Percentiles rank a stretch among this genome's conserved stretches.
Evolutionary conservation across 1,140 invertebrate species (phyloP).

Genomic region (Cheumatopsyche charites): DNA sequence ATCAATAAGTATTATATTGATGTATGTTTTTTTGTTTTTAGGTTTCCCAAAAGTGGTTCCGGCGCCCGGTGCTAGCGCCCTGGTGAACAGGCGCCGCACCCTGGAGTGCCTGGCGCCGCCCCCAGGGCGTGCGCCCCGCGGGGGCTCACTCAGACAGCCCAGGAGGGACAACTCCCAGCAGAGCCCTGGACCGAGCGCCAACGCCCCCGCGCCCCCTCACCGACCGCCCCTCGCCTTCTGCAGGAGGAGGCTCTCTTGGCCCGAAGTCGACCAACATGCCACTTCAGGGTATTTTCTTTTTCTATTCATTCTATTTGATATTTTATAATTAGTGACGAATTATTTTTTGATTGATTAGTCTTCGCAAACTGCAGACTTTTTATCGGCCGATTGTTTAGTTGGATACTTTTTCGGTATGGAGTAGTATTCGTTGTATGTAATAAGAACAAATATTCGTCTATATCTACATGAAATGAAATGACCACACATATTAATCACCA

Average conservation of each 20-base stretch:
- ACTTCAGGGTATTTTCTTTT: slow-evolving; percentile 72
- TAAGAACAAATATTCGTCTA: no score
- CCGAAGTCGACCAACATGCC: slow-evolving; percentile 79
- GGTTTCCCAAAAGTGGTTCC: slow-evolving; percentile 69
- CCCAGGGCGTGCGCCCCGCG: slow-evolving; percentile 58
- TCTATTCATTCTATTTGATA: no score
- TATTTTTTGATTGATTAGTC: no score
- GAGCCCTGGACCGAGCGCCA: slow-evolving; percentile 56
- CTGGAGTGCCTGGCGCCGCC: slow-evolving; percentile 67
- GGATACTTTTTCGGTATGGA: no score
- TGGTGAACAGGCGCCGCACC: slow-evolving; percentile 61
- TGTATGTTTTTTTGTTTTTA: slow-evolving; percentile 45
- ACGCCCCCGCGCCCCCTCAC: slow-evolving; percentile 63
- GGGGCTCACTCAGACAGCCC: slow-evolving; percentile 66
- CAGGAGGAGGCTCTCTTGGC: slow-evolving; percentile 76
- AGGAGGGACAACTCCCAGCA: slow-evolving; percentile 54
- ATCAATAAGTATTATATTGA: background rate
- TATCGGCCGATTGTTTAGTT: no score
- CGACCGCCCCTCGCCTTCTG: slow-evolving; percentile 72
- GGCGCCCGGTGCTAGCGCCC: slow-evolving; percentile 65
- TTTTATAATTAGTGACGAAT: no score
- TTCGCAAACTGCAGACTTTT: no score
- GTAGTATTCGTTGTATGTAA: no score
- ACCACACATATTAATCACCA: no score
- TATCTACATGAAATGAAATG: no score